Conservation (phyloP, 2,888 invertebrate species). For the Idaea aversata region DNA sequence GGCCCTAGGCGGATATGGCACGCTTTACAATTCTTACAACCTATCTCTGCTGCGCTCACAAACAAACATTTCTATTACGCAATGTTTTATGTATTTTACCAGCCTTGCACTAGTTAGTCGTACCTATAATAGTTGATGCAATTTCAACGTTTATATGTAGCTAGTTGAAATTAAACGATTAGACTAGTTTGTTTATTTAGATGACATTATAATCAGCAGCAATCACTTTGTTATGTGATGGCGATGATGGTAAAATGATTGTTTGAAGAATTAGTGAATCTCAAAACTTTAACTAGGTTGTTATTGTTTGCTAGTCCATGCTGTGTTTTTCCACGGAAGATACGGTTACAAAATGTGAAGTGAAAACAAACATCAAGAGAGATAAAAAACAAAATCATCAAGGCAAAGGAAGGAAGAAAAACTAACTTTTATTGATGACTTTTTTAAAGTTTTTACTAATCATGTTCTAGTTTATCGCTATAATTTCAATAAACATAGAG, state of each 20-base stretch:
- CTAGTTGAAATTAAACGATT: background rate
- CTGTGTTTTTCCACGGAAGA: slow-evolving; percentile 19
- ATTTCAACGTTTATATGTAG: background rate
- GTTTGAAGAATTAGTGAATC: background rate
- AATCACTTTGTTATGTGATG: background rate
- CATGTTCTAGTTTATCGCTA: no score
- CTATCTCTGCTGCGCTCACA: background rate
- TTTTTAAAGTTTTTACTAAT: no score
- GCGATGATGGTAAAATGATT: background rate
- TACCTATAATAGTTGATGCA: no score
- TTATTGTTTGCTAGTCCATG: slow-evolving; percentile 12
- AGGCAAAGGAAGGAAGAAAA: background rate
- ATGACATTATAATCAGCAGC: background rate
- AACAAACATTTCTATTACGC: background rate
- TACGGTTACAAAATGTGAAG: slow-evolving; percentile 6
- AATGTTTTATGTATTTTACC: slow-evolving; percentile 4
- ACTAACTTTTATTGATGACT: no score
- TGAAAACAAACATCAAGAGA: slow-evolving; percentile 11
- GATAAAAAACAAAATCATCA: slow-evolving; percentile 9
- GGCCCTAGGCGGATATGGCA: slow-evolving; percentile 40
- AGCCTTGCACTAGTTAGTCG: background rate
- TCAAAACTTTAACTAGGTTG: slow-evolving; percentile 14
- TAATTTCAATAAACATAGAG: no score
- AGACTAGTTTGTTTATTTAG: background rate
- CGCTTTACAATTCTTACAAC: slow-evolving; percentile 28